Evolutionary conservation across 1,140 invertebrate genomes (phyloP), one percentile per base, ranked within the genome.

Genomic region (Listronotus bonariensis): DNA sequence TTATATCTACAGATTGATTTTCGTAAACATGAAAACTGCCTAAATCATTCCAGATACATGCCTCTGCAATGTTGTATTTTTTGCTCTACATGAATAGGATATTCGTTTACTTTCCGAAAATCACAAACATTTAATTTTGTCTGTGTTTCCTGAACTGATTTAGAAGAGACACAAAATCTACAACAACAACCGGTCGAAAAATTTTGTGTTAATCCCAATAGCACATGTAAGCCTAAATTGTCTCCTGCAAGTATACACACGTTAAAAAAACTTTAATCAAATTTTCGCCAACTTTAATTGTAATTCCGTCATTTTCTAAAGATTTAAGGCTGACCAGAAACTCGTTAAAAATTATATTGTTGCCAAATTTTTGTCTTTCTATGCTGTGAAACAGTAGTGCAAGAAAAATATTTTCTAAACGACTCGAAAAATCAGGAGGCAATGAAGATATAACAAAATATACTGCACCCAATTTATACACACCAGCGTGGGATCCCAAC

Each of bases 351-450:
- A 46, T 14, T 18, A 10, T 46, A n/a, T 46, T 18, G 17, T 46
- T 46, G 51, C 65, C 65, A 63, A 69, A 73, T 43, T 51, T 8
- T 45, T 57, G 66, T 64, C 68, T 59, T 67, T 77, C 72, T 26
- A 71, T 18, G 17, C 69, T 55, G 65, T 77, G 70, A 34, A 76
- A 72, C 18, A 76, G 48, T 26, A 58, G 36, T 55, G 63, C 41
- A 20, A 74, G 53, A 71, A 73, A 77, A 46, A 79, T 75, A 59
- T 76, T 75, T 41, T 73, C 65, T 67, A 64, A 52, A 7, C 61
- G 69, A 53, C 36, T 17, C 15, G 17, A 17, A 46, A 42, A 57
- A 4, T 18, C 5, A 14, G 26, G 42, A 7, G 55, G 55, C 20
- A 57, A 45, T n/a, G 6, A 20, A 34, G 18, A 20, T 45, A 57